These are phyloP conservation scores for Drosophila melanogaster DNA, from an alignment of 1,140 invertebrate genomes.

Conservation along the genomic window DNA sequence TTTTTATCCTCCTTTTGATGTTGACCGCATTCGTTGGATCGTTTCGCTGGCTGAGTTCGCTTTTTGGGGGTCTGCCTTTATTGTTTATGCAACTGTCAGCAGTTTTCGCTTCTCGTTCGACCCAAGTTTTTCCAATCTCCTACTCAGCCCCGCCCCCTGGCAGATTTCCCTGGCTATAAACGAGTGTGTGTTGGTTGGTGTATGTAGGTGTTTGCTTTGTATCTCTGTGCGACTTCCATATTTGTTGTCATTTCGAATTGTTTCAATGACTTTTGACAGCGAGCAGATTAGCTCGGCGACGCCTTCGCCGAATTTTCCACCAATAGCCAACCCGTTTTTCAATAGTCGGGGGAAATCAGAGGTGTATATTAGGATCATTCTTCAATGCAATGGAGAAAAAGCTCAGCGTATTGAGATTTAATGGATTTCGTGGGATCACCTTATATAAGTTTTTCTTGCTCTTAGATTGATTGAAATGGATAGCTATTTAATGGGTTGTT, in stretches of 20 bases:
- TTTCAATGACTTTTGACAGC: slow-evolving; percentile 79
- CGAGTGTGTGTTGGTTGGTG: not conserved
- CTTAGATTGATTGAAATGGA: slow-evolving; percentile 11
- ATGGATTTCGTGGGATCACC: slow-evolving; percentile 12
- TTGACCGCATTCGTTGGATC: slow-evolving; percentile 67
- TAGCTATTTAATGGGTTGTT: not conserved
- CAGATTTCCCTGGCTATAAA: slow-evolving; percentile 3
- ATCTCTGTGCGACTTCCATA: slow-evolving; percentile 65
- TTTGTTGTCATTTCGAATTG: slow-evolving; percentile 81
- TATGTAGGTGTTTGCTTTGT: slow-evolving; percentile 53
- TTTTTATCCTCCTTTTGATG: slow-evolving; percentile 64
- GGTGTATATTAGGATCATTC: slow-evolving; percentile 22
- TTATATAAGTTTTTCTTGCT: slow-evolving; percentile 18
- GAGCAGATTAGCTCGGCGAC: slow-evolving; percentile 75
- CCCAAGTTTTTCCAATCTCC: slow-evolving; percentile 41
- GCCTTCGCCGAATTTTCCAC: slow-evolving; percentile 39
- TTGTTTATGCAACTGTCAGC: slow-evolving; percentile 82
- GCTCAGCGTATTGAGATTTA: slow-evolving; percentile 18
- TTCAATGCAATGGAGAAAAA: slow-evolving; percentile 11
- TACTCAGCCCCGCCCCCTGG: not conserved
- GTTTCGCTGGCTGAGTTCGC: slow-evolving; percentile 39
- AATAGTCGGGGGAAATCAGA: slow-evolving; percentile 64
- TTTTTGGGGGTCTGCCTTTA: slow-evolving; percentile 60
- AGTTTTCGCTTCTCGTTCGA: slow-evolving; percentile 60
- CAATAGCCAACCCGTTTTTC: not conserved